Percentiles rank a stretch among this genome's conserved stretches.
phyloP scores from a whole-genome alignment of 2,797 vertebrate genomes.

The Uromys caudimaculatus region DNA sequence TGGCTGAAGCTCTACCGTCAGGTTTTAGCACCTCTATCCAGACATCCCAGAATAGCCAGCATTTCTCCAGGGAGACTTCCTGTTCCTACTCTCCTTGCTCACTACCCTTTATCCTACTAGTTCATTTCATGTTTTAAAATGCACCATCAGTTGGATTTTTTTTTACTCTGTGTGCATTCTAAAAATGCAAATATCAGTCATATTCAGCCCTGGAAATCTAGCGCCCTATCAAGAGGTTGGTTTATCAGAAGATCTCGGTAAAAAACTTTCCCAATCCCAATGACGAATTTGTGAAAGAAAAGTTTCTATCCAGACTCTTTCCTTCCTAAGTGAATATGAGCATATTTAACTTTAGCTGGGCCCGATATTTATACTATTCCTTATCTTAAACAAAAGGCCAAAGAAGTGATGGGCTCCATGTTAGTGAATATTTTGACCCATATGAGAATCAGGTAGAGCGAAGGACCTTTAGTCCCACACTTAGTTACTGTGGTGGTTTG shows the following conservation, averaged over 20 bases:
- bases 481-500: background rate
- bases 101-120: background rate
- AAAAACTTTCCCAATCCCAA: background rate
- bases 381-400: background rate
- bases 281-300: conserved; percentile 28
- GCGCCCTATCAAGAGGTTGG: background rate
- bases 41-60: background rate
- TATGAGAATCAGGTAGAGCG: background rate
- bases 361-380: background rate
- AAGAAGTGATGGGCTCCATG: background rate
- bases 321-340: background rate
- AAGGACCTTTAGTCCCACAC: background rate
- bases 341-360: conserved; percentile 13
- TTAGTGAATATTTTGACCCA: background rate
- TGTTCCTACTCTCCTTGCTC: background rate
- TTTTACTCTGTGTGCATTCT: background rate
- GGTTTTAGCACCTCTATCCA: background rate
- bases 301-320: background rate
- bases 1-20: background rate
- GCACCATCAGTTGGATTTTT: conserved; percentile 1
- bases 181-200: background rate
- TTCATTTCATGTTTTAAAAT: background rate
- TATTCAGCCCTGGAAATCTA: background rate
- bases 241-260: background rate
- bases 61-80: background rate